Percentiles rank a stretch among this genome's conserved stretches.
Evolutionary conservation across 2,888 invertebrate species (phyloP).

Genomic region (Volucella bombylans): DNA sequence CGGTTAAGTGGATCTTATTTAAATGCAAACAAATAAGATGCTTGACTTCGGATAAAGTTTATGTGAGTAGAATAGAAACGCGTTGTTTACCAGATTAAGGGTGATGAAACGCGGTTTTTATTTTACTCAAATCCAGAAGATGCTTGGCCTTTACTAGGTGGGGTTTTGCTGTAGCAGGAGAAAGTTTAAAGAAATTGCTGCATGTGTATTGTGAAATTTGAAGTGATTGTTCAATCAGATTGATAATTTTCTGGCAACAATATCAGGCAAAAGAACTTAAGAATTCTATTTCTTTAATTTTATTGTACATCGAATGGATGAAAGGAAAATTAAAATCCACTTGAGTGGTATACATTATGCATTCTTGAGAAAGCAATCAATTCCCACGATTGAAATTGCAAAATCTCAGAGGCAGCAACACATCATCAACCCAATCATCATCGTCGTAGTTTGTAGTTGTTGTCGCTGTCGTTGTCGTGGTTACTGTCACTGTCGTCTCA

Average conservation of each 20-base stretch:
- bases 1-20: slow-evolving; percentile 33
- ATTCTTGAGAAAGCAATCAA: slow-evolving; percentile 31
- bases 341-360: slow-evolving; percentile 35
- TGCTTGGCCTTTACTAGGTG: too few relatives aligned
- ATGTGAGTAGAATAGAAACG: not conserved
- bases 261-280: too few relatives aligned
- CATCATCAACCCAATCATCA: slow-evolving; percentile 31
- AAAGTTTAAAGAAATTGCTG: too few relatives aligned
- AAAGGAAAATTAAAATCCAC: too few relatives aligned
- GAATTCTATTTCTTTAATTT: too few relatives aligned
- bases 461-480: slow-evolving; percentile 16
- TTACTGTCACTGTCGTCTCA: slow-evolving; percentile 25
- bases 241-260: too few relatives aligned
- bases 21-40: slow-evolving; percentile 23
- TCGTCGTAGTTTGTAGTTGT: not conserved
- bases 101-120: not conserved
- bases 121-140: not conserved
- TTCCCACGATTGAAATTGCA: slow-evolving; percentile 60
- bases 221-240: too few relatives aligned
- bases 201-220: too few relatives aligned
- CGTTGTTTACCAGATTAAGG: slow-evolving; percentile 5
- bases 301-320: too few relatives aligned
- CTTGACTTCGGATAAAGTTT: slow-evolving; percentile 9
- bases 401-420: slow-evolving; percentile 55
- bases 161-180: too few relatives aligned